These are phyloP conservation scores for Galeruca laticollis DNA, from an alignment of 2,888 invertebrate genomes.

Conservation along the genomic window DNA sequence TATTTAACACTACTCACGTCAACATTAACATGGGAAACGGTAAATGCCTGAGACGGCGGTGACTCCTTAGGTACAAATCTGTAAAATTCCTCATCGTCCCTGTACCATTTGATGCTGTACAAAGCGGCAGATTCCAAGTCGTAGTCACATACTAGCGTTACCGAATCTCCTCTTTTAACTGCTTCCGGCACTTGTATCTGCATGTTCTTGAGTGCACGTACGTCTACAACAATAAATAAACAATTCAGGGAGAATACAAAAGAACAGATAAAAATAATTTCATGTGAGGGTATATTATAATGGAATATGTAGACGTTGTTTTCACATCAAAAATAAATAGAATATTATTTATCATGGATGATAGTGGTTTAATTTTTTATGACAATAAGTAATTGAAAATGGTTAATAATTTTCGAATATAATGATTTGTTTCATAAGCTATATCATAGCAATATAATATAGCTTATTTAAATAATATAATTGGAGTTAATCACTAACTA, in stretches of 20 bases:
- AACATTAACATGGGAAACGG: conserved; percentile 67
- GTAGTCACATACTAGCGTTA: conserved; percentile 68
- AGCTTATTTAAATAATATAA: too few relatives aligned
- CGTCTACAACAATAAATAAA: conserved; percentile 59
- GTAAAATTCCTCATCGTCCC: conserved; percentile 70
- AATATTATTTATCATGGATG: too few relatives aligned
- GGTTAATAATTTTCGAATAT: too few relatives aligned
- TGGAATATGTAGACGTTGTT: too few relatives aligned
- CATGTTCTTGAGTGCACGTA: conserved; percentile 62
- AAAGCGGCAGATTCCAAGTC: conserved; percentile 69
- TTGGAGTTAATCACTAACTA: too few relatives aligned
- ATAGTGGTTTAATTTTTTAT: too few relatives aligned
- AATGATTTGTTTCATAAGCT: too few relatives aligned
- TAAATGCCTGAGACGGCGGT: conserved; percentile 69
- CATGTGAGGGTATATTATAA: too few relatives aligned
- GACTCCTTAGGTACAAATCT: conserved; percentile 70
- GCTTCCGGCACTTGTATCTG: conserved; percentile 67
- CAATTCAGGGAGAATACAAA: conserved; percentile 16
- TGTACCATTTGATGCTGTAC: conserved; percentile 72
- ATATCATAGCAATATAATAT: too few relatives aligned
- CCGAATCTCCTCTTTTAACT: conserved; percentile 67
- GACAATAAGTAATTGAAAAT: too few relatives aligned
- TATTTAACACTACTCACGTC: conserved; percentile 65
- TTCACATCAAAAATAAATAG: too few relatives aligned
- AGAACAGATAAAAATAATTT: too few relatives aligned